Conservation (phyloP, 2,113 vertebrate species). For the Bungarus multicinctus region DNA sequence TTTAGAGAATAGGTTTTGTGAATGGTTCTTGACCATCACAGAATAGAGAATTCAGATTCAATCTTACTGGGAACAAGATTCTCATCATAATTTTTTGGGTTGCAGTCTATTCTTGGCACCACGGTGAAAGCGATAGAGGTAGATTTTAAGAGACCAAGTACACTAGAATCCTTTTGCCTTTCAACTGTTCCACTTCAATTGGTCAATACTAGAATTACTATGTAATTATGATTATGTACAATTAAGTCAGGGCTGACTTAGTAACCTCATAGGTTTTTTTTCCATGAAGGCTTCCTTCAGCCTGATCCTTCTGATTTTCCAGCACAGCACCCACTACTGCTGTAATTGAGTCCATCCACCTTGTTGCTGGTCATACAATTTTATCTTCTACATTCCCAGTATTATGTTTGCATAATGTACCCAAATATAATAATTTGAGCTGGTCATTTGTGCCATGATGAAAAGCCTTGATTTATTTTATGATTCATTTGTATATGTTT, state of each 20-base stretch:
- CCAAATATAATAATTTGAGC: background rate
- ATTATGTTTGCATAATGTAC: background rate
- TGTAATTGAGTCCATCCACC: background rate
- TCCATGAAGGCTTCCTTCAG: background rate
- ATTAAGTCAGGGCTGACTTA: background rate
- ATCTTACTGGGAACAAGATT: background rate
- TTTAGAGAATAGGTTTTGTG: background rate
- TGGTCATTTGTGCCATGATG: background rate
- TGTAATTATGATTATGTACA: background rate
- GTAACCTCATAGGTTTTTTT: background rate
- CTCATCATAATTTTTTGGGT: background rate
- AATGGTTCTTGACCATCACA: background rate
- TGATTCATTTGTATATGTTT: background rate
- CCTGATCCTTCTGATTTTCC: background rate
- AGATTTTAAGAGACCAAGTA: background rate
- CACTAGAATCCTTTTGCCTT: background rate
- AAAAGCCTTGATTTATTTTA: background rate
- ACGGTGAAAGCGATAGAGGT: background rate
- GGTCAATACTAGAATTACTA: background rate
- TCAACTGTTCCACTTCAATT: background rate
- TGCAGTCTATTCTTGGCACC: background rate
- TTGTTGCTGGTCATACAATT: background rate
- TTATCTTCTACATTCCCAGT: background rate
- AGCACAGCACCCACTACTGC: background rate
- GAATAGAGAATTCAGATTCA: background rate